Conservation (phyloP, 1,140 invertebrate species). For the Eupeodes corollae region DNA sequence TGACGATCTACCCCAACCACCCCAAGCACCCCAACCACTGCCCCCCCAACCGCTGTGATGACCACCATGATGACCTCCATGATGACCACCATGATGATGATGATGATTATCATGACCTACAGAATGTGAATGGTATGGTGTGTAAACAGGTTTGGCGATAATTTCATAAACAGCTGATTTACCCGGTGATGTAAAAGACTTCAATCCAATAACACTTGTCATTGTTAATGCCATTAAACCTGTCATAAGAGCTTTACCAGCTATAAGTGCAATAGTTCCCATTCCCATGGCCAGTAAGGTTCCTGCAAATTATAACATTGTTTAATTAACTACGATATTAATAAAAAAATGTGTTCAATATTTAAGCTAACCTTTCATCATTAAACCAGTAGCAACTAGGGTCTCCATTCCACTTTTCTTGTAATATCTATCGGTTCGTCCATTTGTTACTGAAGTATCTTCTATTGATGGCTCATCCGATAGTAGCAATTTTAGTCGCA, state of each 20-base stretch:
- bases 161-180: constrained; percentile 74
- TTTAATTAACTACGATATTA: constrained; percentile 2
- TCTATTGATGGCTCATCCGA: constrained; percentile 50
- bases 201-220: constrained; percentile 63
- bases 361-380: constrained; percentile 49
- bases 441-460: constrained; percentile 35
- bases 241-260: constrained; percentile 76
- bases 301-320: constrained; percentile 43
- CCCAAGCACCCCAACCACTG: constrained; percentile 44
- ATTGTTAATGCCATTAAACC: constrained; percentile 66
- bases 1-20: constrained; percentile 39
- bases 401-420: constrained; percentile 48
- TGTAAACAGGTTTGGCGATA: constrained; percentile 66
- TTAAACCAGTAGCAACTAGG: constrained; percentile 45
- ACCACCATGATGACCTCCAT: constrained; percentile 43
- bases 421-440: constrained; percentile 43
- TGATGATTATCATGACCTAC: constrained; percentile 53
- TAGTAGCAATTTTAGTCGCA: constrained; percentile 55
- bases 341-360: not conserved
- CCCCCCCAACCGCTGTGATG: constrained; percentile 44
- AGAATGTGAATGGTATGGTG: constrained; percentile 58
- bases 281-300: constrained; percentile 62
- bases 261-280: constrained; percentile 61
- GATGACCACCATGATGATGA: constrained; percentile 42
- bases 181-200: constrained; percentile 53